Percentiles rank a stretch among this genome's conserved stretches.
Evolutionary conservation across 2,113 vertebrate species (phyloP).

Genomic region (Opisthocomus hoazin): DNA sequence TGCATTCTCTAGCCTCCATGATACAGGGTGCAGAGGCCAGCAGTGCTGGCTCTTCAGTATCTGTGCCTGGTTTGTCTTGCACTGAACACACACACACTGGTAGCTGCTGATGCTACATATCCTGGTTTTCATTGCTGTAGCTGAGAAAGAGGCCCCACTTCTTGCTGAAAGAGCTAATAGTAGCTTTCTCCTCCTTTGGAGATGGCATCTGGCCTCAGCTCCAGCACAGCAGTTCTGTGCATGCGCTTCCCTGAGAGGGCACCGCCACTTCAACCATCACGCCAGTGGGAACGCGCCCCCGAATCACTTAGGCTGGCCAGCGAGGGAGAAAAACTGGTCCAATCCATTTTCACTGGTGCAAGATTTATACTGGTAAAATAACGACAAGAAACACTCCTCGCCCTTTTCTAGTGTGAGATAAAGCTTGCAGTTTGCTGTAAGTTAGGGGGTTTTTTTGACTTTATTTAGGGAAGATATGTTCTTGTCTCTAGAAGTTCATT

Average conservation of each 20-base stretch:
- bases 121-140: rapidly evolving
- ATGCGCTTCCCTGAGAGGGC: not conserved
- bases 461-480: not conserved
- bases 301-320: rapidly evolving
- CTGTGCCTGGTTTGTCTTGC: not conserved
- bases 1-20: not conserved
- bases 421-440: not conserved
- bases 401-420: not conserved
- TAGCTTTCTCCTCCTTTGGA: not conserved
- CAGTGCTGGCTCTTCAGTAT: rapidly evolving
- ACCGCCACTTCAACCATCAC: not conserved
- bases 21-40: rapidly evolving
- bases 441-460: not conserved
- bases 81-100: rapidly evolving
- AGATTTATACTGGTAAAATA: not conserved
- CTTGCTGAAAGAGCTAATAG: not conserved
- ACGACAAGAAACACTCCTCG: not conserved
- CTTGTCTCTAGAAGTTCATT: not conserved
- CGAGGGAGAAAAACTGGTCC: not conserved
- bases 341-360: rapidly evolving
- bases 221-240: not conserved
- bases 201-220: not conserved
- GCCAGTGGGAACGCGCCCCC: not conserved
- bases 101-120: rapidly evolving
- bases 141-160: not conserved